phyloP scores from a whole-genome alignment of 1,140 invertebrate species.

The Nylanderia fulva region DNA sequence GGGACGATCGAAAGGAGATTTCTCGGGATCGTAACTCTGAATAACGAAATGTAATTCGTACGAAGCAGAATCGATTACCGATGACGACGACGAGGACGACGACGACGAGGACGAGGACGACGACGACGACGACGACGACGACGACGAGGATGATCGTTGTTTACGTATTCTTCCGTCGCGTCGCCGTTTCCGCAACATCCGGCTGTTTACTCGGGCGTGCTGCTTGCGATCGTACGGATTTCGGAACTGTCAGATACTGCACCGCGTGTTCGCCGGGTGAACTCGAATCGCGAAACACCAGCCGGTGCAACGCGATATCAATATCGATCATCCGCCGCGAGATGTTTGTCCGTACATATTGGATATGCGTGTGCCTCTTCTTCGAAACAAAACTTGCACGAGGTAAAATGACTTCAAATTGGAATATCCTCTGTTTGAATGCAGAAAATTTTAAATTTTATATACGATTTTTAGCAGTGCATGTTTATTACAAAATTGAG shows the following conservation, averaged over 20 bases:
- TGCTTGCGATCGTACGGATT: slow-evolving; percentile 28
- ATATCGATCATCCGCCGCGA: slow-evolving; percentile 20
- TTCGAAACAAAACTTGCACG: background rate
- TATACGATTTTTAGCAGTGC: background rate
- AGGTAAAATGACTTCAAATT: background rate
- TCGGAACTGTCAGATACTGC: slow-evolving; percentile 14
- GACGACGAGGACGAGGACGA: background rate
- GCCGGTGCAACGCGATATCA: slow-evolving; percentile 35
- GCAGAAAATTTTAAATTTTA: slow-evolving; percentile 2
- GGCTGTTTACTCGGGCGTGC: slow-evolving; percentile 47
- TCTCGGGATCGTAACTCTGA: background rate
- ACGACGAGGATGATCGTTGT: slow-evolving; percentile 10
- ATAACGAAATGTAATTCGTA: background rate
- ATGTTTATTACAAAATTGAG: background rate
- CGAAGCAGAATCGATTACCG: background rate
- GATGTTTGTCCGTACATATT: slow-evolving; percentile 16
- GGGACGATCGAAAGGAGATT: background rate
- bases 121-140: background rate
- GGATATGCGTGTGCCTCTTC: background rate
- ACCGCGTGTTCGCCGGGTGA: background rate
- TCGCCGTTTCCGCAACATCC: slow-evolving; percentile 26
- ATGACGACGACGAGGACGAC: background rate
- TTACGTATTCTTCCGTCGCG: slow-evolving; percentile 28
- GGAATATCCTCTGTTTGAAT: background rate
- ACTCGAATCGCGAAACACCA: slow-evolving; percentile 32